Evolutionary conservation across 2,888 invertebrate genomes (phyloP).

Genomic region (Agelastica alni): DNA sequence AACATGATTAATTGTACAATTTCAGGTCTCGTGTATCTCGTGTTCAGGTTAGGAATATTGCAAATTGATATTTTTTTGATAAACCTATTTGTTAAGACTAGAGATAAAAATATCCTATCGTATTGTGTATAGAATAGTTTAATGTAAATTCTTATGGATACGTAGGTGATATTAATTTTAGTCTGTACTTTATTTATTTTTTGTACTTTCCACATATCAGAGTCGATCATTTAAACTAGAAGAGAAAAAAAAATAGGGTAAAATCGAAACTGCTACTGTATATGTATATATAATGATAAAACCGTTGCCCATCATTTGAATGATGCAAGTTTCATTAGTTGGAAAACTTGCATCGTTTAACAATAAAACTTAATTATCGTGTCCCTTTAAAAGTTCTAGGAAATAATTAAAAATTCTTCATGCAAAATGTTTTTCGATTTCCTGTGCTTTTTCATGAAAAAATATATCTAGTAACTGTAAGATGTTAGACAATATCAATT

Average conservation of each 20-base stretch:
- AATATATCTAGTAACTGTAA: conserved; percentile 17
- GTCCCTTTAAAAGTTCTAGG: neutral
- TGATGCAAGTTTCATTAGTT: neutral
- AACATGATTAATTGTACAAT: too few species aligned
- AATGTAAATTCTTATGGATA: conserved; percentile 16
- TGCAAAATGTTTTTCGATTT: conserved; percentile 15
- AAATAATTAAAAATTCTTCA: neutral
- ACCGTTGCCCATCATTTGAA: too few species aligned
- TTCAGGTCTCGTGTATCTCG: too few species aligned
- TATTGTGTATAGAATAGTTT: conserved; percentile 18
- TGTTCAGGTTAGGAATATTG: too few species aligned
- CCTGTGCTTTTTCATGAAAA: conserved; percentile 30
- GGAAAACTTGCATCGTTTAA: neutral
- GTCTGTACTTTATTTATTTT: conserved; percentile 37
- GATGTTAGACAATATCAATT: conserved; percentile 34
- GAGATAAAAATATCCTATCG: too few species aligned
- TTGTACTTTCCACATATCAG: conserved; percentile 43
- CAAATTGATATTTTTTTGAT: too few species aligned
- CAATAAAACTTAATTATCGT: neutral
- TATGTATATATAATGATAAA: neutral
- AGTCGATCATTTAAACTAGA: conserved; percentile 29
- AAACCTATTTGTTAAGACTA: too few species aligned
- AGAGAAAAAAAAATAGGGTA: too few species aligned
- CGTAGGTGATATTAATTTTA: conserved; percentile 36
- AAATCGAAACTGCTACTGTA: neutral